A percentile compares a stretch with the other conserved stretches of the same genome.
Conservation (phyloP, 2,888 invertebrate species). For the Torymus auratus region DNA sequence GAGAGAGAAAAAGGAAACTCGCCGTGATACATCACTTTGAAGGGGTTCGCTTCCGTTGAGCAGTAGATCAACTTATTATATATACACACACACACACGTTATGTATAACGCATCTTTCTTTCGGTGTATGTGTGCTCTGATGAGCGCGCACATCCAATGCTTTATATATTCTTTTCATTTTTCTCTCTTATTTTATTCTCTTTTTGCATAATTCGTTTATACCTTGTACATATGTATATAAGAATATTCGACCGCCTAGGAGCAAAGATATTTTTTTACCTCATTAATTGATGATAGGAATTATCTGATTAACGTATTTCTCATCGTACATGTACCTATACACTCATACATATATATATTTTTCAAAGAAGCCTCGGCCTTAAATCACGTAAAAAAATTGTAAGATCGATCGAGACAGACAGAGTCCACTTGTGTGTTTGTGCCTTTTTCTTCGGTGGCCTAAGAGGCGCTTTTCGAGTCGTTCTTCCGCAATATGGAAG, state of each 20-base stretch:
- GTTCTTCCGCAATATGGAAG: no score
- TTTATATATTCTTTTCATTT: slow-evolving; percentile 2
- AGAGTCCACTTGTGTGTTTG: no score
- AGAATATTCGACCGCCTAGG: slow-evolving; percentile 46
- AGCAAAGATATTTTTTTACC: slow-evolving; percentile 59
- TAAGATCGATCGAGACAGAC: no score
- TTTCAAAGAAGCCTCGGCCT: no score
- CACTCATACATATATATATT: neutral
- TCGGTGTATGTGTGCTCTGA: no score
- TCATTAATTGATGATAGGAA: slow-evolving; percentile 47
- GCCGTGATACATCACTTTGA: neutral
- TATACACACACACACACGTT: neutral
- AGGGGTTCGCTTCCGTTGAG: slow-evolving; percentile 25
- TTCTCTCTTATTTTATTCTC: slow-evolving; percentile 17
- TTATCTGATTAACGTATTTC: slow-evolving; percentile 29
- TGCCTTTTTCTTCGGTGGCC: no score
- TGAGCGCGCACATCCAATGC: neutral
- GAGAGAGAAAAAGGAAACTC: slow-evolving; percentile 15
- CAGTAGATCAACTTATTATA: neutral
- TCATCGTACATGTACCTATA: slow-evolving; percentile 3
- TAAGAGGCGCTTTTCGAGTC: neutral
- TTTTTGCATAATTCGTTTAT: slow-evolving; percentile 52
- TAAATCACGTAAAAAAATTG: no score
- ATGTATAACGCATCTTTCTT: neutral
- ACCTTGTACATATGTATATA: slow-evolving; percentile 62